phyloP scores from a whole-genome alignment of 2,888 invertebrate species.

The Trichopria drosophilae region DNA sequence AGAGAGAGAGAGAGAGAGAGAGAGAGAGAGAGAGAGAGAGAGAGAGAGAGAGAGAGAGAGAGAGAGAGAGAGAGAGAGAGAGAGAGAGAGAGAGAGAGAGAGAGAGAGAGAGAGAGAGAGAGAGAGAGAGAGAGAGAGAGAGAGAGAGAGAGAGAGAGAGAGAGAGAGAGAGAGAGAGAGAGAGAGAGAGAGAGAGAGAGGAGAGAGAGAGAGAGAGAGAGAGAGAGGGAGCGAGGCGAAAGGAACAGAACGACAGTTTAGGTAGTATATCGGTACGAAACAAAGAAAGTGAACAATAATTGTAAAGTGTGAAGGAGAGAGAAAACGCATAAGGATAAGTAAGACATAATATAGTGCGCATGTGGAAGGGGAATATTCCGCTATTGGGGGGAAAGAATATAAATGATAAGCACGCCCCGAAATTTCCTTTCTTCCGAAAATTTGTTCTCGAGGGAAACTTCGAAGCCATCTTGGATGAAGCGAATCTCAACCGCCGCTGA shows the following conservation, averaged over 20 bases:
- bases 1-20: slow-evolving; percentile 5
- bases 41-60: background rate
- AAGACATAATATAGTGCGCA: too few species aligned
- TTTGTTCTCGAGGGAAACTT: too few species aligned
- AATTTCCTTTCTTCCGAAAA: too few species aligned
- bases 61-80: background rate
- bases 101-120: slow-evolving; percentile 11
- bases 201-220: slow-evolving; percentile 17
- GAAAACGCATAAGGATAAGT: too few species aligned
- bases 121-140: background rate
- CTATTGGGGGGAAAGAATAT: too few species aligned
- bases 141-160: slow-evolving; percentile 16
- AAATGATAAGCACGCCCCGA: too few species aligned
- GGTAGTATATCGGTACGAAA: too few species aligned
- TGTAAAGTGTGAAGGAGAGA: too few species aligned
- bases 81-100: slow-evolving; percentile 7
- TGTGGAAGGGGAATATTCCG: too few species aligned
- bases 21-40: slow-evolving; percentile 1
- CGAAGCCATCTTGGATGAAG: too few species aligned
- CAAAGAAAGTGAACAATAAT: too few species aligned
- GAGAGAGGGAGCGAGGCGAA: background rate
- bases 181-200: slow-evolving; percentile 8
- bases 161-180: slow-evolving; percentile 6
- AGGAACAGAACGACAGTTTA: slow-evolving; percentile 2
- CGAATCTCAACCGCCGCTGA: too few species aligned